phyloP scores from a whole-genome alignment of 2,888 invertebrate genomes.

The Desoria tigrina region DNA sequence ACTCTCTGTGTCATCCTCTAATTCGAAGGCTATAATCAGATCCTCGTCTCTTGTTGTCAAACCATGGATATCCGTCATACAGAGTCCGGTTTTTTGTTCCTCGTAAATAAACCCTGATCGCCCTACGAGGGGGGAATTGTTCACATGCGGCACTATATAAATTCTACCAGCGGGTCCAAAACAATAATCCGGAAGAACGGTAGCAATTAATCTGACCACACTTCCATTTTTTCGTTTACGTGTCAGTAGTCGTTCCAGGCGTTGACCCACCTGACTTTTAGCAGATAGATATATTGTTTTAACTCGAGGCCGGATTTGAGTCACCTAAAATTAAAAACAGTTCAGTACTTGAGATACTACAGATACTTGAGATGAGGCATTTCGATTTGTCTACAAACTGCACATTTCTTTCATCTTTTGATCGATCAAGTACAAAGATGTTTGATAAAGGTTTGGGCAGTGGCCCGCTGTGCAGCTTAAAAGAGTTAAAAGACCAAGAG shows the following conservation, averaged over 20 bases:
- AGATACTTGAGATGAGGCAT: too few species aligned
- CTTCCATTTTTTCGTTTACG: slow-evolving; percentile 32
- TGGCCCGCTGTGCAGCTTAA: too few species aligned
- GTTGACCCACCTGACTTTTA: not conserved
- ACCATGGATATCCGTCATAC: too few species aligned
- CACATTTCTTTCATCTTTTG: too few species aligned
- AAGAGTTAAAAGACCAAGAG: too few species aligned
- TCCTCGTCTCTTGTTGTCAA: slow-evolving; percentile 27
- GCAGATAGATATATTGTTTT: not conserved
- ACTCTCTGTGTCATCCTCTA: slow-evolving; percentile 22
- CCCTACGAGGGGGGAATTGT: too few species aligned
- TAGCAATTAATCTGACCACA: slow-evolving; percentile 30
- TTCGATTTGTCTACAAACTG: too few species aligned
- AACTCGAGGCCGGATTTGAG: not conserved
- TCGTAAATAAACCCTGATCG: not conserved
- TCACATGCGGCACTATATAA: slow-evolving; percentile 26
- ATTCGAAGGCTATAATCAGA: slow-evolving; percentile 30
- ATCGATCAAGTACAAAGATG: too few species aligned
- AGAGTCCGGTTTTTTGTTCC: slow-evolving; percentile 3
- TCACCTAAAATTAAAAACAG: slow-evolving; percentile 8
- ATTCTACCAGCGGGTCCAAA: slow-evolving; percentile 34
- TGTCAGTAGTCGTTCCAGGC: slow-evolving; percentile 26
- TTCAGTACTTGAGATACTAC: too few species aligned
- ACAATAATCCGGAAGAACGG: slow-evolving; percentile 21
- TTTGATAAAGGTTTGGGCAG: too few species aligned